Percentiles rank a stretch among this genome's conserved stretches.
These are phyloP conservation scores for Poeciliopsis presidionis DNA, from an alignment of 2,797 vertebrate genomes.

Conservation along the genomic window DNA sequence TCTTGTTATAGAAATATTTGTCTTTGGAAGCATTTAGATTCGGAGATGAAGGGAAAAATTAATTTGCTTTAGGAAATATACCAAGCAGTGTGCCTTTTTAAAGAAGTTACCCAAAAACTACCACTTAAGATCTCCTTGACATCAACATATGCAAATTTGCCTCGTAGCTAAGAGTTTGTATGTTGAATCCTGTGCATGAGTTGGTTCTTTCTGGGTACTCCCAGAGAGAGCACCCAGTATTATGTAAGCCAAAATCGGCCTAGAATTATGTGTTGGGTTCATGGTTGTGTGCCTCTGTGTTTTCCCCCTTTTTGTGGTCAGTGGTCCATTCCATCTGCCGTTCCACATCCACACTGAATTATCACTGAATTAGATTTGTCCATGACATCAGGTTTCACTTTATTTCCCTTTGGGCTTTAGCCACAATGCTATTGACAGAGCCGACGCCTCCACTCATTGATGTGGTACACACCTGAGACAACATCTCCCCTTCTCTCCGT, in stretches of 20 bases:
- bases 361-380: background rate
- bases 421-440: conserved; percentile 3
- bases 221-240: background rate
- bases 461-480: conserved; percentile 52
- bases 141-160: background rate
- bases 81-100: background rate
- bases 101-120: background rate
- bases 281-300: background rate
- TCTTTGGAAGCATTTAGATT: background rate
- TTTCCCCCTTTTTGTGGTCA: background rate
- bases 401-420: background rate
- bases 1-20: background rate
- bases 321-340: no score
- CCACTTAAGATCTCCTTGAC: background rate
- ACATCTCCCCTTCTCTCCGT: conserved; percentile 19
- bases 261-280: background rate
- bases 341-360: background rate
- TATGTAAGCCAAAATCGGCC: background rate
- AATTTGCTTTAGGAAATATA: background rate
- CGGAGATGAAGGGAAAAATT: background rate
- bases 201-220: background rate
- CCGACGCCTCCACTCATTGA: conserved; percentile 31
- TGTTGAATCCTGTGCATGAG: background rate
- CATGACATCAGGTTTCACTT: background rate
- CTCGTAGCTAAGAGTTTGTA: background rate